Base-by-base conservation (phyloP, 92 coral and sea anemone genomes). In the Epizoanthus fatuus region DNA sequence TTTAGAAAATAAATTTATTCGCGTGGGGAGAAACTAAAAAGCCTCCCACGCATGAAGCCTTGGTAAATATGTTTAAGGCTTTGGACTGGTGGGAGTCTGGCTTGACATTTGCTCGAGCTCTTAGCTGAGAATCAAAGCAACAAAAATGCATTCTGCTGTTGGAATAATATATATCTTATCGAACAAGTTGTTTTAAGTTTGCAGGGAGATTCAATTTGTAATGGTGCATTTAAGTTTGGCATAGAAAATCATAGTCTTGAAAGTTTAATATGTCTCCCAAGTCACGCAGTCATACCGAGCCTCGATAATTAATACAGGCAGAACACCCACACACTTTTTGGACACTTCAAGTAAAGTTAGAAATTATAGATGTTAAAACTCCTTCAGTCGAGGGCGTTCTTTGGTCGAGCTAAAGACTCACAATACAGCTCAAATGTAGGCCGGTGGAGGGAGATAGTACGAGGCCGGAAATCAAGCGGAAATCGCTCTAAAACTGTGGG, bases 401-500 rank as follows among this genome's bases (percentile, higher is more conserved):
- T 58, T 37, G 66, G 38, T 77, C 4, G 29, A 29, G 17, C 69
- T 75, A 67, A 65, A 57, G 81, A 32, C 19, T 29, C 14, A 60
- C 19, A 40, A 17, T 44, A 45, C 70, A 37, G 63, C 39, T n/a
- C 15, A 19, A 62, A 42, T 59, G 69, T 14, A 45, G 13, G 20
- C 47, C 68, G 14, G 9, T 69, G 63, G 39, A 58, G 69, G 63
- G 40, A 54, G 82, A 77, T 38, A 14, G 7, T 44, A 44, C 25
- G 58, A 49, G 42, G 13, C 82, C 82, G 82, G 82, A 77, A 77
- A 77, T 77, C 82, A 77, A 77, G 16, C 82, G 82, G 82, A 77
- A 77, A 77, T 62, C 38, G 82, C 82, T 60, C 22, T 19, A 60
- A 77, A 77, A 77, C 55, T 19, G 44, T 59, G 19, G 63, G 65